Percentiles rank a stretch among this genome's conserved stretches.
These are phyloP conservation scores for Perizoma flavofasciatum DNA, from an alignment of 2,888 invertebrate species.

Conservation along the genomic window DNA sequence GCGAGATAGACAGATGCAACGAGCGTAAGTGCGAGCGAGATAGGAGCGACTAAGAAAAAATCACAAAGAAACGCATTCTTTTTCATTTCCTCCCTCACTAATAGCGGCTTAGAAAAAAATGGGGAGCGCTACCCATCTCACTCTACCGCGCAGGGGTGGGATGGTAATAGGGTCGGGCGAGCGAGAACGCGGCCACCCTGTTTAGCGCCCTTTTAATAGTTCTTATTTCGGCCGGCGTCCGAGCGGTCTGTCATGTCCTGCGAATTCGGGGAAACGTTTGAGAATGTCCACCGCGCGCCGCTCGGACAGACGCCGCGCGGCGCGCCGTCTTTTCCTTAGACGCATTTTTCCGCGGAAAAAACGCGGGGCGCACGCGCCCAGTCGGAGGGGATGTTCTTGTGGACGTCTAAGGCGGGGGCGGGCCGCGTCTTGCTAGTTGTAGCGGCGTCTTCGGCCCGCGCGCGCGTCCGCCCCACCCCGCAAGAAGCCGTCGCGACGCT, in stretches of 20 bases:
- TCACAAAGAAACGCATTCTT: constrained; percentile 82
- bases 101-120: constrained; percentile 82
- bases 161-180: constrained; percentile 68
- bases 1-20: constrained; percentile 56
- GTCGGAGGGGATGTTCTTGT: constrained; percentile 82
- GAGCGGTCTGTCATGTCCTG: constrained; percentile 68
- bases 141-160: constrained; percentile 71
- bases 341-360: constrained; percentile 84
- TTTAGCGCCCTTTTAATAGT: constrained; percentile 79
- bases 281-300: constrained; percentile 50
- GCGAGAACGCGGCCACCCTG: constrained; percentile 74
- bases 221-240: constrained; percentile 76
- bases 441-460: constrained; percentile 81
- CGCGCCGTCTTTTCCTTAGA: constrained; percentile 79
- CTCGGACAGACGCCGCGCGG: constrained; percentile 53
- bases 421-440: constrained; percentile 83
- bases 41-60: constrained; percentile 74
- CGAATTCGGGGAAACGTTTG: constrained; percentile 53
- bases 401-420: constrained; percentile 82
- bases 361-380: constrained; percentile 81
- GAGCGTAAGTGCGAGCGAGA: constrained; percentile 67
- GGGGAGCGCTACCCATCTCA: constrained; percentile 71
- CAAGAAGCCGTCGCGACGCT: constrained; percentile 81
- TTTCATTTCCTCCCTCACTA: constrained; percentile 82
- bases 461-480: constrained; percentile 82